phyloP scores from a whole-genome alignment of 2,113 vertebrate genomes.

The Galbula dea region DNA sequence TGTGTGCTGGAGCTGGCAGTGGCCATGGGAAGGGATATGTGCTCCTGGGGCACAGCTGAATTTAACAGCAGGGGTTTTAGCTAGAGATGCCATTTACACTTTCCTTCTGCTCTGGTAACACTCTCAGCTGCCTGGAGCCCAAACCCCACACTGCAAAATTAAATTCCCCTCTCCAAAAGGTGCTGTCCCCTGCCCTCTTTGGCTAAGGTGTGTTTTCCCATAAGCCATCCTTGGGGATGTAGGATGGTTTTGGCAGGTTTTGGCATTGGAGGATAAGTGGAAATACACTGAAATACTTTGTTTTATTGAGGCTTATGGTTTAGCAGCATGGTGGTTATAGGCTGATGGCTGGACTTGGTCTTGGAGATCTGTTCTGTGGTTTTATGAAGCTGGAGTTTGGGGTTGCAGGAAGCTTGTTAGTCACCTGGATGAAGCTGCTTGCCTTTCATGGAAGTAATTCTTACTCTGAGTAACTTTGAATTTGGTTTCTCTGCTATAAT shows the following conservation, averaged over 20 bases:
- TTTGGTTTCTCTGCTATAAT: background rate
- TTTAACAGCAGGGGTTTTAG: background rate
- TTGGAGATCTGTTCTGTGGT: too few relatives aligned
- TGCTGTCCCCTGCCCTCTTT: background rate
- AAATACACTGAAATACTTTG: background rate
- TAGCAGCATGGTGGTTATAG: too few relatives aligned
- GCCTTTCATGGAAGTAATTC: background rate
- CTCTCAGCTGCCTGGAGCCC: background rate
- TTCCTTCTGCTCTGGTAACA: background rate
- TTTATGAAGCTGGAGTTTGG: background rate
- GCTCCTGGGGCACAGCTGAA: background rate
- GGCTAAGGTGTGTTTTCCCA: background rate
- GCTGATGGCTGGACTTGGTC: too few relatives aligned
- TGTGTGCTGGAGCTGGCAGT: background rate
- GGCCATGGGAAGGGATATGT: background rate
- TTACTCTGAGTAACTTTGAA: background rate
- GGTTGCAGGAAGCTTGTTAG: background rate
- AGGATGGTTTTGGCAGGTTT: background rate
- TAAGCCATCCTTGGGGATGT: accelerated
- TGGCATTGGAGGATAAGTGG: background rate
- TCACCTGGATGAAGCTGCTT: background rate
- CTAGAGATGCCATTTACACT: background rate
- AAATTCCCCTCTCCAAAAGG: background rate
- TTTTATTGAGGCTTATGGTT: background rate
- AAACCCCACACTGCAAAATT: background rate